Conservation (phyloP, 2,113 vertebrate genomes). For the Embiotoca jacksoni region DNA sequence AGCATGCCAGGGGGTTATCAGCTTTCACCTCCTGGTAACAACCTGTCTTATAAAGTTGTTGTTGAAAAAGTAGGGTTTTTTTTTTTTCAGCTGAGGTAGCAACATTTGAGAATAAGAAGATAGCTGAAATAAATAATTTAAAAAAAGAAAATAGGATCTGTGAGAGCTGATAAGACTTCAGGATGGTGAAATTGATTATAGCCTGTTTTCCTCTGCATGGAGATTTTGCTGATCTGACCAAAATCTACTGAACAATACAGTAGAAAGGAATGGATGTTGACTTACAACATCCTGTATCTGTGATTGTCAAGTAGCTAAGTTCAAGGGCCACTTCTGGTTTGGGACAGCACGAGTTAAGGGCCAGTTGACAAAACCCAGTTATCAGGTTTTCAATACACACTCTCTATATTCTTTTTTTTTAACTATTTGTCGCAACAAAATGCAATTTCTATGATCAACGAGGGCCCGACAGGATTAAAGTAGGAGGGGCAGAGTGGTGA, state of each 20-base stretch:
- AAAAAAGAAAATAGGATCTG: slow-evolving; percentile 72
- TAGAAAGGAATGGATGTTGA: slow-evolving; percentile 35
- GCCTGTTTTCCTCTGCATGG: slow-evolving; percentile 57
- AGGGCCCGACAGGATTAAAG: neutral
- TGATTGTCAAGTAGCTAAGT: slow-evolving; percentile 42
- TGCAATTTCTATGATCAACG: neutral
- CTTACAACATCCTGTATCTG: slow-evolving; percentile 38
- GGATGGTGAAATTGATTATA: slow-evolving; percentile 76
- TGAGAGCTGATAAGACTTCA: slow-evolving; percentile 73
- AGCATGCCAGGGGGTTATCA: slow-evolving; percentile 79
- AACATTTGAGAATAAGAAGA: slow-evolving; percentile 72
- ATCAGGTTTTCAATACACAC: slow-evolving; percentile 15
- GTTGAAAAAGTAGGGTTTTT: slow-evolving; percentile 29
- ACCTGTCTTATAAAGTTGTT: slow-evolving; percentile 75
- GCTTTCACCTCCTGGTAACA: slow-evolving; percentile 69
- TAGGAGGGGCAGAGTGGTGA: neutral
- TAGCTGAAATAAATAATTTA: slow-evolving; percentile 62
- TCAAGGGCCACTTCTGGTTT: slow-evolving; percentile 55
- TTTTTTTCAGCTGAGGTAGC: slow-evolving; percentile 35
- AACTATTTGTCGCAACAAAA: neutral
- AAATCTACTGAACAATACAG: slow-evolving; percentile 36
- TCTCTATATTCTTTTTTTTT: neutral
- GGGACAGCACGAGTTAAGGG: slow-evolving; percentile 21
- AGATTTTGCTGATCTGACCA: slow-evolving; percentile 68
- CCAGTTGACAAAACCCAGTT: slow-evolving; percentile 32